Evolutionary conservation across 2,797 vertebrate species (phyloP), one percentile per base, ranked within the genome.

Genomic region (Tadarida brasiliensis): DNA sequence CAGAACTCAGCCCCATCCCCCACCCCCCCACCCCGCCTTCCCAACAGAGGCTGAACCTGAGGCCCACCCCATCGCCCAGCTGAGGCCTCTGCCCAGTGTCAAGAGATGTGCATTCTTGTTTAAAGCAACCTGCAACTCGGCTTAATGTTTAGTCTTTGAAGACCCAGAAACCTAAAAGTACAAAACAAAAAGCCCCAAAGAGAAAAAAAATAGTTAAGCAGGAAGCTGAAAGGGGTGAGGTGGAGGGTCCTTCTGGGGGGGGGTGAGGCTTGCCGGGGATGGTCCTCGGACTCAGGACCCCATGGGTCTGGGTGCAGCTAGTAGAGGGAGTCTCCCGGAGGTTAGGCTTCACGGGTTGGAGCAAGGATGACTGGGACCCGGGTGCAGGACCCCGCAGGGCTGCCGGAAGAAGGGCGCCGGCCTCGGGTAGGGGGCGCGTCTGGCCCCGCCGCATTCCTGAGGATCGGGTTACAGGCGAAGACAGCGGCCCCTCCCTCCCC

Each of bases 371-470:
- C 2, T 3, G 67, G 49, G 54, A 49, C 33, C 91, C 39, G 10
- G 5, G 44, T n/a, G 47, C 44, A 28, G 77, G 49, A 61, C 56
- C 68, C 68, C 1, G 1, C 2, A 1, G 86, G 77, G 47, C 11
- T 15, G n/a, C 56, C 12, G 14, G 71, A 70, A 82, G 47, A 74
- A 39, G 57, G 76, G 80, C 28, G 26, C 51, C 0, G 24, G 73
- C 82, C n/a, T 14, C 0, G 44, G 90, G 57, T 24, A 5, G 54
- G 90, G 85, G 90, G 77, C 35, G 14, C 82, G 16, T 63, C 94
- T 67, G 94, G 92, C 89, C 88, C 44, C 16, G 0, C 51, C 17
- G 28, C 96, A 98, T 97, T 96, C 97, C 91, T 78, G 35, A 61
- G 96, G 81, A 94, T 97, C 92, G 2, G 91, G 95, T 97, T 98